Evolutionary conservation across 2,113 vertebrate species (phyloP).

Genomic region (Rhodinocichla rosea): DNA sequence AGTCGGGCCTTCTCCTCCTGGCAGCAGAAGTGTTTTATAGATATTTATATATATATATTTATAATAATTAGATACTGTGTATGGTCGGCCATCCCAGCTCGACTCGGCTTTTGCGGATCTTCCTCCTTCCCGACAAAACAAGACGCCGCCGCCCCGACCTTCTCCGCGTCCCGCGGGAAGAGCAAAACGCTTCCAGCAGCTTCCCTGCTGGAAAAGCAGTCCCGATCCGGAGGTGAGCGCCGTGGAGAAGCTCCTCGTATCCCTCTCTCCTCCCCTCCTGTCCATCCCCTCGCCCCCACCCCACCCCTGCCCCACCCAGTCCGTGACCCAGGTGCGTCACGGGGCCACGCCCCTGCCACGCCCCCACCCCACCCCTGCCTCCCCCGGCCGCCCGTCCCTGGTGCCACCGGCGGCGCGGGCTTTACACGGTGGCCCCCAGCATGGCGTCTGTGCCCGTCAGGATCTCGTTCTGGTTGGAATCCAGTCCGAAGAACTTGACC

Average conservation of each 20-base stretch:
- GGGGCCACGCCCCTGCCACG: too few relatives aligned
- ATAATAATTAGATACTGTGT: slow-evolving; percentile 59
- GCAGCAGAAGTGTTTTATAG: slow-evolving; percentile 51
- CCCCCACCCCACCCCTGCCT: background rate
- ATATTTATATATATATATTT: slow-evolving; percentile 58
- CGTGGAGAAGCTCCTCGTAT: background rate
- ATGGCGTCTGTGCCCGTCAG: slow-evolving; percentile 91
- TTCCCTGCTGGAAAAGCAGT: slow-evolving; percentile 3
- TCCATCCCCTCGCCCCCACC: background rate
- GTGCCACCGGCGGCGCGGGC: background rate
- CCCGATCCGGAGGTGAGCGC: background rate
- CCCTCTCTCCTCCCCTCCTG: slow-evolving; percentile 9
- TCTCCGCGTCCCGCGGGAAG: background rate
- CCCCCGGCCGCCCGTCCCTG: slow-evolving; percentile 1
- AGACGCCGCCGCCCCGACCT: background rate
- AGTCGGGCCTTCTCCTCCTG: background rate
- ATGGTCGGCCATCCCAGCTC: slow-evolving; percentile 25
- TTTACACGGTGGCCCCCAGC: slow-evolving; percentile 88
- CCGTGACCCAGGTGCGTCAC: too few relatives aligned
- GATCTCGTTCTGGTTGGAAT: slow-evolving; percentile 99
- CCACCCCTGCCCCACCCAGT: too few relatives aligned
- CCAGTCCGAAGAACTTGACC: slow-evolving; percentile 95
- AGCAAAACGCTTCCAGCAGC: background rate
- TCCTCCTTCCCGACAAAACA: background rate
- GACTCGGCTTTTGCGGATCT: background rate